These are phyloP conservation scores for Ploceus nigricollis DNA, from an alignment of 2,113 vertebrate genomes.

Conservation along the genomic window DNA sequence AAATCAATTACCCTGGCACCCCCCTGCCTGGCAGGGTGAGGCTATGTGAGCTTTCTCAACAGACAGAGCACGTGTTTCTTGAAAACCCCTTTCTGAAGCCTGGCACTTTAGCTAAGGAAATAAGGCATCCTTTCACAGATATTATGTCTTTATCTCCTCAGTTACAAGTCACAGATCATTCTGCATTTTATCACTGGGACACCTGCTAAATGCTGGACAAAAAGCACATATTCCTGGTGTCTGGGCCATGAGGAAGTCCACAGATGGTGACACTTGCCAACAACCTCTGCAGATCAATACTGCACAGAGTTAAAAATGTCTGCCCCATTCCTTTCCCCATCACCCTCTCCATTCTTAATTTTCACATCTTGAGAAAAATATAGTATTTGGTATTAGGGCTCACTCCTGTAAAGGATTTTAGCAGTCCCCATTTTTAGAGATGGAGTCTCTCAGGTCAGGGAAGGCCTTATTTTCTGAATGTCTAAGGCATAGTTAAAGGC, in stretches of 20 bases:
- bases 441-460: not conserved
- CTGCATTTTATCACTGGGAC: not conserved
- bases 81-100: not conserved
- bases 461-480: slow-evolving; percentile 36
- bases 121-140: not conserved
- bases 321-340: not conserved
- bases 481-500: not conserved
- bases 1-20: not conserved
- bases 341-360: not conserved
- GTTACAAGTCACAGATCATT: not conserved
- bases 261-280: not conserved
- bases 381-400: not conserved
- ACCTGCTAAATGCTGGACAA: not conserved
- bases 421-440: not conserved
- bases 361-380: not conserved
- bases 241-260: not conserved
- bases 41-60: not conserved
- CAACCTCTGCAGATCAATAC: not conserved
- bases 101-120: not conserved
- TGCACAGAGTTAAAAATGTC: not conserved
- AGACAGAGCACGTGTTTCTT: not conserved
- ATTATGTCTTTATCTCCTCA: not conserved
- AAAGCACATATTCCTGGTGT: not conserved
- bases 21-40: not conserved
- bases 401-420: not conserved